These are phyloP conservation scores for Pissodes strobi DNA, from an alignment of 1,140 invertebrate species.

Conservation along the genomic window DNA sequence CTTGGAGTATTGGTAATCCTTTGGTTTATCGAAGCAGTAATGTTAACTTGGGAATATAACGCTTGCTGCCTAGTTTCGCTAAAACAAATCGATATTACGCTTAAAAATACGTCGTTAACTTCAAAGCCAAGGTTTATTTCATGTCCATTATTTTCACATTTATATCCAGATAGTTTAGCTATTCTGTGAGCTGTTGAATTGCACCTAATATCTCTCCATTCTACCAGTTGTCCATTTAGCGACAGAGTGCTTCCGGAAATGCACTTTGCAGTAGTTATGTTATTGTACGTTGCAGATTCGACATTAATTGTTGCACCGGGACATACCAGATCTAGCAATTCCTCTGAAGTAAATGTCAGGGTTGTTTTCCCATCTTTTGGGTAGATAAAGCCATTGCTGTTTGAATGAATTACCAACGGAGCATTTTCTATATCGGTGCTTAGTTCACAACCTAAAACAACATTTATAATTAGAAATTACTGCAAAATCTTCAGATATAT, in stretches of 20 bases:
- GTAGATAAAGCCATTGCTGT: background rate
- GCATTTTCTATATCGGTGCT: background rate
- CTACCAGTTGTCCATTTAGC: background rate
- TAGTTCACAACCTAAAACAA: background rate
- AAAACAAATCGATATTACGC: slow-evolving; percentile 11
- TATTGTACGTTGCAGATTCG: background rate
- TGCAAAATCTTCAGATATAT: too few species aligned
- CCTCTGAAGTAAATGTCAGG: background rate
- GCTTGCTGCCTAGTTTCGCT: slow-evolving; percentile 35
- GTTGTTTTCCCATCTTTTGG: background rate
- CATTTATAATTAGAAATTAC: too few species aligned
- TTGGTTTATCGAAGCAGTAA: slow-evolving; percentile 43
- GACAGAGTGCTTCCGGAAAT: background rate
- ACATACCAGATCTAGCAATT: background rate
- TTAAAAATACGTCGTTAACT: too few species aligned
- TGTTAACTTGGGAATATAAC: slow-evolving; percentile 38
- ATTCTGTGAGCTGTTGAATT: too few species aligned
- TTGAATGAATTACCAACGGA: background rate
- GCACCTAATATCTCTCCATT: background rate
- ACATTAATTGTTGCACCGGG: background rate
- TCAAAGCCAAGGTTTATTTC: background rate
- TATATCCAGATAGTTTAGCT: background rate
- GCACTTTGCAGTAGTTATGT: background rate
- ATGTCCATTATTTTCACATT: background rate
- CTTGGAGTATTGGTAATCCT: slow-evolving; percentile 47